phyloP scores from a whole-genome alignment of 2,113 vertebrate genomes.

The Rhegmatorhina hoffmannsi region DNA sequence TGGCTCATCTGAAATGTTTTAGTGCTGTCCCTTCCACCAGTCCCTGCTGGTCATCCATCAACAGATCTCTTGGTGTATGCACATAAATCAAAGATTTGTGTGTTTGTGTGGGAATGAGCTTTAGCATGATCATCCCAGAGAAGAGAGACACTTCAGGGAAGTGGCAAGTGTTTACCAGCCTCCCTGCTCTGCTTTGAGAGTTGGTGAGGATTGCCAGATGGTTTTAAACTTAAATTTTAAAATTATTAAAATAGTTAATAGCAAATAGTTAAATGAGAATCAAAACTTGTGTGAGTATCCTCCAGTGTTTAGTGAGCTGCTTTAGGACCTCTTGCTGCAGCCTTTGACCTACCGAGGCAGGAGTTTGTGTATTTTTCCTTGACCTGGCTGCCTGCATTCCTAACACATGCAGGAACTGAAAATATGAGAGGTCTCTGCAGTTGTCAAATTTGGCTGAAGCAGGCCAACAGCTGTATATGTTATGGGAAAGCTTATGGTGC shows the following conservation, averaged over 20 bases:
- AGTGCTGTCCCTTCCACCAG: background rate
- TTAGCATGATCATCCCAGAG: background rate
- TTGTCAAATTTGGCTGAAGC: background rate
- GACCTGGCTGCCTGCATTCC: background rate
- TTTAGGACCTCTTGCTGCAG: background rate
- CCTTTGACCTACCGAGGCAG: background rate
- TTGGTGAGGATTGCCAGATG: background rate
- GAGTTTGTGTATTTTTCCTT: background rate
- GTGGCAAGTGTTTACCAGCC: background rate
- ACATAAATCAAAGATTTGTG: background rate
- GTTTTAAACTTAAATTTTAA: background rate
- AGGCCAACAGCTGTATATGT: background rate
- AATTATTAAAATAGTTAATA: background rate
- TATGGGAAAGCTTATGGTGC: background rate
- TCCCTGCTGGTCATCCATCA: background rate
- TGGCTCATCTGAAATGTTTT: background rate
- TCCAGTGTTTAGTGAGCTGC: background rate
- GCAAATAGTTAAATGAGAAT: background rate
- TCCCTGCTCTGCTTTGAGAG: background rate
- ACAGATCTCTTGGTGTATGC: rapidly evolving
- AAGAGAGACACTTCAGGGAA: background rate
- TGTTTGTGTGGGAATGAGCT: background rate
- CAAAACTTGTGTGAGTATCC: background rate
- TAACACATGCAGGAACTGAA: background rate
- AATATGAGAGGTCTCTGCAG: background rate